Conservation (phyloP, 2,113 vertebrate genomes). For the Indicator indicator region DNA sequence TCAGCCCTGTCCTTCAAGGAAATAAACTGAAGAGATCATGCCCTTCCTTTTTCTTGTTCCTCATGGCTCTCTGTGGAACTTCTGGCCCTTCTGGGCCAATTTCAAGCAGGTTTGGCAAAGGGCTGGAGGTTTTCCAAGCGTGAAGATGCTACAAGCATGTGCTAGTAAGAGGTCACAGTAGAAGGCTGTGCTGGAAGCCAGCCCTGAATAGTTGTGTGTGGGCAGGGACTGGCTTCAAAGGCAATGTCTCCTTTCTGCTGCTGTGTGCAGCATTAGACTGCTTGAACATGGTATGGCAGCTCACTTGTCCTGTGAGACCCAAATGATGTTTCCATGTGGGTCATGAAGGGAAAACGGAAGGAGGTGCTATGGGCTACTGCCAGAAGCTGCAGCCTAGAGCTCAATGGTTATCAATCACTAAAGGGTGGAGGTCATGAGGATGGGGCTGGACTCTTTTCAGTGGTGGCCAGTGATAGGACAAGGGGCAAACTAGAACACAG, state of each 20-base stretch:
- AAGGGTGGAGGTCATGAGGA: too few species aligned
- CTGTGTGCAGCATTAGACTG: accelerated
- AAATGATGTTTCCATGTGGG: not conserved
- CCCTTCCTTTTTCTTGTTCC: accelerated
- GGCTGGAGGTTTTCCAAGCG: not conserved
- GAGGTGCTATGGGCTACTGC: too few species aligned
- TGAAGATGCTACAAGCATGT: not conserved
- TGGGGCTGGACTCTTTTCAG: too few species aligned
- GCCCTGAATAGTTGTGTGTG: not conserved
- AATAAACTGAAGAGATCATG: not conserved
- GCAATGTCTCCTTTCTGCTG: not conserved
- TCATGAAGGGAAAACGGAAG: not conserved
- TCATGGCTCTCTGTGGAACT: not conserved
- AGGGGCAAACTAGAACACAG: too few species aligned
- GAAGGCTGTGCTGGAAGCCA: not conserved
- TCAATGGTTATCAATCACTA: not conserved
- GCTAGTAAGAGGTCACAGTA: not conserved
- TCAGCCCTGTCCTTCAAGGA: not conserved
- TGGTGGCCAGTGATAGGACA: too few species aligned
- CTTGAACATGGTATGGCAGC: accelerated
- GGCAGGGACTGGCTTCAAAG: not conserved
- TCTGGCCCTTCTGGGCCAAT: not conserved
- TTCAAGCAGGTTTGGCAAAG: not conserved
- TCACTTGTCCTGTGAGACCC: not conserved
- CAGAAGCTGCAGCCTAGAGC: not conserved